Evolutionary conservation across 2,113 vertebrate genomes (phyloP), one percentile per base, ranked within the genome.

Genomic region (Oriolus oriolus): DNA sequence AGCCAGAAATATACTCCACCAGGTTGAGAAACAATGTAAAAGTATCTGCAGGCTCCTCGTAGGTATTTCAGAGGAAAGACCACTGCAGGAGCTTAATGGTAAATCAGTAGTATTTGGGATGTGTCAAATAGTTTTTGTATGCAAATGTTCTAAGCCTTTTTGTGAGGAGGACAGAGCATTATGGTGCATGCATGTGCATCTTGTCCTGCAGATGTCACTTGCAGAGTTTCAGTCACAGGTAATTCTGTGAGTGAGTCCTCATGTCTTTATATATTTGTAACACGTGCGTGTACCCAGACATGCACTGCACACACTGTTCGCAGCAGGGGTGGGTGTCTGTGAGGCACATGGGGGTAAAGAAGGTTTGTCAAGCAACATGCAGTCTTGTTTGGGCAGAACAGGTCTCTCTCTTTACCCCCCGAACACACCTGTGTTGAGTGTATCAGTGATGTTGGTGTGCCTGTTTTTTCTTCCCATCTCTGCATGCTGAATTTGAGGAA

Each of bases 241-340:
- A 33, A 26, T 3, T 1, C 24, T 60, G 56, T 0, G 0, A 57
- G 54, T 0, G 2, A 59, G 42, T 30, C 28, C 52, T n/a, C 0
- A 0, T 57, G 42, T 37, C 54, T 44, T 31, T 18, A 2, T 10
- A 0, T 11, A 1, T 59, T 11, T 61, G 42, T 45, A 27, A 19
- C 26, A 0, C 0, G 1, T 3, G 11, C 64, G 4, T 30, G 27
- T 11, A 2, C 15, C 18, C 53, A 41, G 12, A 44, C n/a, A 30
- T 6, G 7, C 13, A 8, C 35, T 42, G 65, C 71, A 54, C 6
- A 0, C 6, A 0, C 8, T 10, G 26, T 7, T 18, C 18, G 26
- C 10, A 39, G 52, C 74, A 33, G 52, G 16, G 20, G 13, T 6
- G 28, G 28, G 22, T 3, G 1, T 44, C 19, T 33, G 2, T 24